These are phyloP conservation scores for Microctonus brassicae DNA, from an alignment of 2,888 invertebrate genomes.

Conservation along the genomic window DNA sequence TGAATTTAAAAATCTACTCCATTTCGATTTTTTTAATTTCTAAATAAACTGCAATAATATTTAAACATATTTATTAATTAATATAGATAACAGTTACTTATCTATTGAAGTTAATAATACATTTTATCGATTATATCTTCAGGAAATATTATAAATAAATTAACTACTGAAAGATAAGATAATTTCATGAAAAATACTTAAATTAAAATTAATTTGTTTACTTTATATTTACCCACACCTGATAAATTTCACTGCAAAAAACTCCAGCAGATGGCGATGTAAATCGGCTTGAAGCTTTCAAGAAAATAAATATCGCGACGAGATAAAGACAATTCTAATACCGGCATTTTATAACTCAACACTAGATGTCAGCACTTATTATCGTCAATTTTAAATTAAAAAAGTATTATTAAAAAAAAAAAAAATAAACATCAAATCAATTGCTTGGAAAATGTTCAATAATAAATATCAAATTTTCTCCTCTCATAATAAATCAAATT, in stretches of 20 bases:
- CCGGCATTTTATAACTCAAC: background rate
- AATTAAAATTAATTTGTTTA: background rate
- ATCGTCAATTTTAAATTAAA: background rate
- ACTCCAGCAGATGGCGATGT: background rate
- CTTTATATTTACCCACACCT: background rate
- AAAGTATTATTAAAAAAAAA: background rate
- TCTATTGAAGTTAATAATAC: background rate
- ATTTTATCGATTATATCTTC: too few relatives aligned
- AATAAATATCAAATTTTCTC: too few relatives aligned
- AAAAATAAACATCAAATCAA: too few relatives aligned
- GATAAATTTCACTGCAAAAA: background rate
- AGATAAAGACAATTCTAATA: background rate
- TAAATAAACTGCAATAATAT: background rate
- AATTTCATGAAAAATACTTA: background rate
- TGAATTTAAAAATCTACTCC: too few relatives aligned
- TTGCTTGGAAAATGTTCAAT: too few relatives aligned
- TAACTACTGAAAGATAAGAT: background rate
- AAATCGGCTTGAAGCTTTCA: background rate
- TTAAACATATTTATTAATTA: background rate
- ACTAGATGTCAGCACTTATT: background rate
- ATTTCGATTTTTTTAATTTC: too few relatives aligned
- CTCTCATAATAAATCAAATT: background rate
- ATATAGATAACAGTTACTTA: too few relatives aligned
- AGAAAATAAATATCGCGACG: too few relatives aligned
- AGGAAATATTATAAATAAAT: too few relatives aligned